Evolutionary conservation across 1,140 invertebrate genomes (phyloP), one percentile per base, ranked within the genome.

Genomic region (Meteorus sp.): DNA sequence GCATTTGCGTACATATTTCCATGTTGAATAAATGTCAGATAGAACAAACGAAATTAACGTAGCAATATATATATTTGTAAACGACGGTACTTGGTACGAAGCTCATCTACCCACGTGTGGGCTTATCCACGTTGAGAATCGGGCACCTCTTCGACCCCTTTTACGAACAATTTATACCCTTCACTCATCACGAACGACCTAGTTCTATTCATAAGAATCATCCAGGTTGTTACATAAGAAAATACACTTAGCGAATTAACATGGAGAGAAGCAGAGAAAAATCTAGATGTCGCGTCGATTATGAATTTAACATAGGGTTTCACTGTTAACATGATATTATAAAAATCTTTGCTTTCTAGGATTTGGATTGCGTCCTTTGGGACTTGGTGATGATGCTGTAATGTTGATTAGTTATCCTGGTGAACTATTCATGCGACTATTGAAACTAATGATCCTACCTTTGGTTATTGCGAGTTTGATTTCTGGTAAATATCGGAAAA

Each of bases 321-420:
- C 45, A 13, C 27, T 7, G 13, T 48, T 22, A n/a, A 48, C 23
- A 48, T 22, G 27, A 22, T 33, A 33, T 33, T 33, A 33, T 33
- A 9, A 1, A 33, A n/a, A n/a, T 50, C 39, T 39, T 41, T 43
- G 51, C 55, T 56, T 71, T 39, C 41, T 71, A 92, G 91, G 92
- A 59, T 86, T 93, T 66, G 83, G 84, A 44, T 77, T 94, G 47
- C 84, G 90, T 64, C 83, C 85, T 8, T 76, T 88, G 33, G 75
- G 86, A 51, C 83, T 91, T 19, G 86, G 86, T 56, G 83, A 85
- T 41, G 88, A 91, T 68, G 85, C 87, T 9, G 85, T 93, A 7
- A 85, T 91, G 80, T 81, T 95, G 61, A 89, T 97, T 59, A 91
- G 90, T 1, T 95, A 95, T 78, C 93, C 92, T n/a, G 92, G 93